Percentiles rank a stretch among this genome's conserved stretches.
Evolutionary conservation across 2,797 vertebrate species (phyloP).

Genomic region (Lithobates sylvaticus): DNA sequence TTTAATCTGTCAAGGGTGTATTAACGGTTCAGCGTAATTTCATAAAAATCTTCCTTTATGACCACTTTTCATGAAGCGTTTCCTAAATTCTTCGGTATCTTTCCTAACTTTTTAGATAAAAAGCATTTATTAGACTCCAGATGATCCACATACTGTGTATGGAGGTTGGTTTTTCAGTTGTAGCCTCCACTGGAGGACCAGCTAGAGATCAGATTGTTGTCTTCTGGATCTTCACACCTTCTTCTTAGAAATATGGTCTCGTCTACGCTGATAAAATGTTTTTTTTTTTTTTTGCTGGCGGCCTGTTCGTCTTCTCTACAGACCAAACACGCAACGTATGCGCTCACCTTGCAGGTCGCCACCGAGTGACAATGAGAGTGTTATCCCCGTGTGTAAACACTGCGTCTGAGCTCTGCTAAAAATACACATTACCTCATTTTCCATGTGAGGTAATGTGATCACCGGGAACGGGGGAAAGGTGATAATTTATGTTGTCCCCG

Average conservation of each 20-base stretch:
- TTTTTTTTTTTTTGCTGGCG: neutral
- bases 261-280: neutral
- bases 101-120: too few relatives aligned
- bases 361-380: conserved; percentile 9
- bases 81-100: too few relatives aligned
- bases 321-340: neutral
- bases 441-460: conserved; percentile 34
- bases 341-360: conserved; percentile 3
- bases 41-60: too few relatives aligned
- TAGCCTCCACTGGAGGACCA: neutral
- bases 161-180: neutral
- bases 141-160: too few relatives aligned
- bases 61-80: too few relatives aligned
- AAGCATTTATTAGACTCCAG: too few relatives aligned
- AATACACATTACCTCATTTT: conserved; percentile 37
- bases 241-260: too few relatives aligned
- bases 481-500: conserved; percentile 53
- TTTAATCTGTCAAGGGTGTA: too few relatives aligned
- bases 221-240: too few relatives aligned
- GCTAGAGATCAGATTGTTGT: too few relatives aligned
- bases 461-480: conserved; percentile 14
- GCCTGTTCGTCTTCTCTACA: neutral
- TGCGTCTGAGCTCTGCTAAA: conserved; percentile 26
- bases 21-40: too few relatives aligned
- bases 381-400: conserved; percentile 24